Base-by-base conservation (phyloP, 2,888 invertebrate species). In the Drosophila robusta region DNA sequence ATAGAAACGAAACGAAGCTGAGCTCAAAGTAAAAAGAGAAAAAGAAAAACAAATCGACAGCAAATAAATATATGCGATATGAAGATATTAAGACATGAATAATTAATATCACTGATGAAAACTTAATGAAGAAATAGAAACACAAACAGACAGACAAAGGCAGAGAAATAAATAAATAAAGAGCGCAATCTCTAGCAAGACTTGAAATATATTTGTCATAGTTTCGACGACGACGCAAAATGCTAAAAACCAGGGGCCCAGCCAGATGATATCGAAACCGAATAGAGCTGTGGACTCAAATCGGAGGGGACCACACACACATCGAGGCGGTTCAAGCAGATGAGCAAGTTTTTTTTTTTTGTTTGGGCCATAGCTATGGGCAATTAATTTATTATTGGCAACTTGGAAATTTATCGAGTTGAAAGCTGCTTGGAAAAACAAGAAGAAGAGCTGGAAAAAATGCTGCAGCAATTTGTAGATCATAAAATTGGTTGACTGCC, bases 201-300 rank as follows among this genome's bases (percentile, higher is more conserved):
- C 73, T 81, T 75, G 72, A 90, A 86, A 87, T 82, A 82, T 84
- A 90, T 90, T 90, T 90, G 90, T 90, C 90, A 90, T 87, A 87
- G 90, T 87, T 84, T 82, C 72, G 62, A 67, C 76, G 45, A 57
- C 51, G 62, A 65, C 70, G 68, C 83, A 76, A 66, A 87, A 80
- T 79, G 81, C 72, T 78, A 70, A 82, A 87, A 80, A 78, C 70
- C 87, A 71, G 89, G 76, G 87, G 81, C 80, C 49, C 39, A 36
- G 14, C 41, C 47, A 55, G 45, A 65, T 51, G 66, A 64, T 65
- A 52, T 39, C 29, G 12, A 26, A 54, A 29, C 45, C 22, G 49
- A 18, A 49, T 24, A 45, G 42, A 36, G 45, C 55, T 49, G 29
- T 38, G 41, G 68, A 32, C 9, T 9, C 9, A 9, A 29, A 29